phyloP scores from a whole-genome alignment of 64 coral and sea anemone genomes.

The Montipora foliosa region DNA sequence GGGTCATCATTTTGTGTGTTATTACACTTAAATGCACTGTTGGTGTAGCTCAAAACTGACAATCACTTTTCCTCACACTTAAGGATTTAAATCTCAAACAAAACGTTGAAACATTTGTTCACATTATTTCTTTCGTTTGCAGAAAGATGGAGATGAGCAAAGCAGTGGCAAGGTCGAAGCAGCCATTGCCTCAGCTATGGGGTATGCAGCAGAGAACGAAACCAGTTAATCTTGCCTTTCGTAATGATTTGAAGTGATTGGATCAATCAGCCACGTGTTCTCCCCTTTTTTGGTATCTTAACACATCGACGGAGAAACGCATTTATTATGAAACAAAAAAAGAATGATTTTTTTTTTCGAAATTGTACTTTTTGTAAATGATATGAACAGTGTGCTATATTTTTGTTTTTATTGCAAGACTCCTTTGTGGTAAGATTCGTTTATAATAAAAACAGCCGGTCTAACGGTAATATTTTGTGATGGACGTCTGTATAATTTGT shows the following conservation, averaged over 20 bases:
- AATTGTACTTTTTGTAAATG: background rate
- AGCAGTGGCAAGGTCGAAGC: constrained; percentile 86
- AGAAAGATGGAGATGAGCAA: constrained; percentile 97
- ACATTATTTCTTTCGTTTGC: background rate
- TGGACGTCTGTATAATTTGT: background rate
- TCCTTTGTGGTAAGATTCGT: background rate
- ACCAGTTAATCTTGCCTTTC: background rate
- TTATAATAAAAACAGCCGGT: background rate
- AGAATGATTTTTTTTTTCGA: background rate
- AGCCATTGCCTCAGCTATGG: constrained; percentile 89
- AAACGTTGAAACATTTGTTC: too few species aligned
- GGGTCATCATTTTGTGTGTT: too few species aligned
- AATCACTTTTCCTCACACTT: too few species aligned
- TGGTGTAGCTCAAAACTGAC: too few species aligned
- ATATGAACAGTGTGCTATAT: background rate
- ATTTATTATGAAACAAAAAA: background rate
- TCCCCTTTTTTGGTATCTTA: background rate
- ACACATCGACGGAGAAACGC: background rate
- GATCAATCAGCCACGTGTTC: background rate
- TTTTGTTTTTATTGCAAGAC: constrained; percentile 8
- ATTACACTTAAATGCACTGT: too few species aligned
- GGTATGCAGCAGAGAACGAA: constrained; percentile 51
- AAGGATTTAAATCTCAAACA: too few species aligned
- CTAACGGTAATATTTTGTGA: background rate
- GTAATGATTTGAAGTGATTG: too few species aligned